Evolutionary conservation across 1,140 invertebrate genomes (phyloP), one percentile per base, ranked within the genome.

Genomic region (Drosophila malerkotliana): DNA sequence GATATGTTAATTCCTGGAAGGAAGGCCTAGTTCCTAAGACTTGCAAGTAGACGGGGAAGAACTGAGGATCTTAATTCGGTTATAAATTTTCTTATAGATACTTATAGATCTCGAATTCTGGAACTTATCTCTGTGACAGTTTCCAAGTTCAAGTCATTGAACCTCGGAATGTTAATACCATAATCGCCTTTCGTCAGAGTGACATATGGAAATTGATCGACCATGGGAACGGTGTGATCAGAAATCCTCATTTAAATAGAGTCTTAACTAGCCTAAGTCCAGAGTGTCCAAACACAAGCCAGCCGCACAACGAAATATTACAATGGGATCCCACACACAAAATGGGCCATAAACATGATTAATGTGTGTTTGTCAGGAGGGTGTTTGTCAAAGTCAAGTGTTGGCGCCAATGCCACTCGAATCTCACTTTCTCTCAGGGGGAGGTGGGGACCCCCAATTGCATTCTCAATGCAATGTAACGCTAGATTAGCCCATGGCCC

Each of bases 361-460:
- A 85, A 87, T 87, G 69, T 78, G 77, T 66, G 49, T 71, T 47
- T 47, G 32, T 14, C 24, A 51, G 71, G 51, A 45, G 48, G 54
- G 51, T 83, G 77, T 88, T 88, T 90, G 80, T 90, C 74, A 79
- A 81, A 90, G 85, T 90, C 85, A 90, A 90, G 85, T 90, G 85
- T 90, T 90, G 85, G 85, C 85, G 85, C 85, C 85, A 90, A 66
- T 56, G 72, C 68, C 79, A 88, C 84, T 88, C 61, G 45, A 89
- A 61, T 37, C 57, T 12, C 21, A 41, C 56, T 44, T 56, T 21
- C 10, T 15, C 32, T 26, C 21, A 1, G 18, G 18, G 18, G 18
- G 15, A 1, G 1, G 18, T 18, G 18, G 18, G 18, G 1, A 18
- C 12, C 30, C 5, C 34, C 41, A 44, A 44, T 18, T 78, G 73